Percentiles rank a stretch among this genome's conserved stretches.
These are phyloP conservation scores for Euborellia annulipes DNA, from an alignment of 1,140 invertebrate species.

Conservation along the genomic window DNA sequence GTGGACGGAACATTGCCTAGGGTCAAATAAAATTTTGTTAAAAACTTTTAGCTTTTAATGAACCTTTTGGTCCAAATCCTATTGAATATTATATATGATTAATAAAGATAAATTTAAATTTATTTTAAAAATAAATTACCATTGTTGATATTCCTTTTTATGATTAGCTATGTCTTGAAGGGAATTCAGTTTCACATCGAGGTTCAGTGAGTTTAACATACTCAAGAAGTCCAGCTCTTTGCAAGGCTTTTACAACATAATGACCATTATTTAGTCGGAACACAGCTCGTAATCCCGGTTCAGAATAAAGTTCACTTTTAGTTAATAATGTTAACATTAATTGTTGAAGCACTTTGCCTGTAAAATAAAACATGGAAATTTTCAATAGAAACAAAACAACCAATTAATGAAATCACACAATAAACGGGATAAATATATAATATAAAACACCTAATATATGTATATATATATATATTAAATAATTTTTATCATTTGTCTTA, in stretches of 20 bases:
- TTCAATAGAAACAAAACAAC: no score
- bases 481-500: constrained; percentile 9
- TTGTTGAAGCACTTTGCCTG: constrained; percentile 72
- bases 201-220: constrained; percentile 62
- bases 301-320: constrained; percentile 73
- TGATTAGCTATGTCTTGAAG: no score
- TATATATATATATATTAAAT: constrained; percentile 7
- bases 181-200: constrained; percentile 49
- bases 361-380: no score
- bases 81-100: no score
- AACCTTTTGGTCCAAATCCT: no score
- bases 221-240: constrained; percentile 66
- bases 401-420: no score
- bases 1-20: no score
- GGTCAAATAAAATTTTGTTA: no score
- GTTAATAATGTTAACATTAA: constrained; percentile 66
- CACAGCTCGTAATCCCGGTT: constrained; percentile 63
- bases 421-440: no score
- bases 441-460: background rate
- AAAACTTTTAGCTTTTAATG: no score
- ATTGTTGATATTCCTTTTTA: constrained; percentile 18
- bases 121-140: no score
- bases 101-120: no score
- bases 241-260: constrained; percentile 79
- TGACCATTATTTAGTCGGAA: constrained; percentile 87